A percentile compares a stretch with the other conserved stretches of the same genome.
Conservation (phyloP, 2,113 vertebrate species). For the Agapornis roseicollis region DNA sequence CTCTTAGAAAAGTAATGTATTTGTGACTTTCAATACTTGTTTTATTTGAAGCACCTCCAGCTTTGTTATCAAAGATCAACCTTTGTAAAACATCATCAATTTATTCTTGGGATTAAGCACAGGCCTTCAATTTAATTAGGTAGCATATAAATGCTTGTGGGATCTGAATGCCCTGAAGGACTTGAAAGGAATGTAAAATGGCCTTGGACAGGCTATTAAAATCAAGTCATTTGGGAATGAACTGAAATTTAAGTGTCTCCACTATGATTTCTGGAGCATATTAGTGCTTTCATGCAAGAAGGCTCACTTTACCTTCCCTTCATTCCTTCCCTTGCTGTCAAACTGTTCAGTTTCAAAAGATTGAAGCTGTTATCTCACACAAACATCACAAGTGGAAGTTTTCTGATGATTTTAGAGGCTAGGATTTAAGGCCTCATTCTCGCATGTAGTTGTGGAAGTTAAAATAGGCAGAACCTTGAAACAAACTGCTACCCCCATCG, state of each 20-base stretch:
- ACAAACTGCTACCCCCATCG: background rate
- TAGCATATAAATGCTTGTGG: background rate
- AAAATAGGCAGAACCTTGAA: background rate
- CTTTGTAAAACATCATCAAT: background rate
- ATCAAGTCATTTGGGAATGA: background rate
- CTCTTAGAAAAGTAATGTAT: background rate
- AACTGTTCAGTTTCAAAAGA: background rate
- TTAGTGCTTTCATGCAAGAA: background rate
- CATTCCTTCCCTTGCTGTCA: background rate
- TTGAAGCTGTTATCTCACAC: background rate
- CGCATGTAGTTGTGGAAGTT: background rate
- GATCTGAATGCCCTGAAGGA: background rate
- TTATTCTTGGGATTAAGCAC: background rate
- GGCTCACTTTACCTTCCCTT: background rate
- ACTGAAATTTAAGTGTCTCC: background rate
- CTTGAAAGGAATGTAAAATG: background rate
- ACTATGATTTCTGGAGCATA: background rate
- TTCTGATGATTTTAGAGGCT: background rate
- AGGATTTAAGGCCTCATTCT: background rate
- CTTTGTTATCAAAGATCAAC: background rate
- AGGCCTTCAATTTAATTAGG: constrained; percentile 5
- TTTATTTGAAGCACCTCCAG: background rate
- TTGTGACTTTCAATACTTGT: background rate
- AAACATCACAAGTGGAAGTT: background rate
- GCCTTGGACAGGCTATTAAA: constrained; percentile 15